phyloP scores from a whole-genome alignment of 2,113 vertebrate species.

The Oreotragus oreotragus region DNA sequence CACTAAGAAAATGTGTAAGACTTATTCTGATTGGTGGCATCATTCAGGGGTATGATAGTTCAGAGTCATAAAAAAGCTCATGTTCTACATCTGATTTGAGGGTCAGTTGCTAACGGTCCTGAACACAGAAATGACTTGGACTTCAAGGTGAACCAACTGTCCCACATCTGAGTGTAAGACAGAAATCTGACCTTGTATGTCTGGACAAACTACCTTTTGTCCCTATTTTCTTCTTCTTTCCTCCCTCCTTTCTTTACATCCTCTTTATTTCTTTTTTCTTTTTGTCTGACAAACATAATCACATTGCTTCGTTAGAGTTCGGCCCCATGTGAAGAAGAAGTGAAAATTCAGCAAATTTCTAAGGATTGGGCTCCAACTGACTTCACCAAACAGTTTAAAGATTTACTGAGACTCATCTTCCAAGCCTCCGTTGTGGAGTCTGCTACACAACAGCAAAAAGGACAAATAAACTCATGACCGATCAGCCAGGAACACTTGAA shows the following conservation, averaged over 20 bases:
- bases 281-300: neutral
- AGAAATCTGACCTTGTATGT: neutral
- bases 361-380: neutral
- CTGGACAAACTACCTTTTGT: neutral
- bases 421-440: slow-evolving; percentile 46
- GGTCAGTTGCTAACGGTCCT: neutral
- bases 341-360: slow-evolving; percentile 40
- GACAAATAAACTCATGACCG: slow-evolving; percentile 62
- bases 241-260: neutral
- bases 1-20: neutral
- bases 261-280: neutral
- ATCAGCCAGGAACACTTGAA: slow-evolving; percentile 51
- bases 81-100: slow-evolving; percentile 20
- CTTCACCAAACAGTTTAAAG: slow-evolving; percentile 71
- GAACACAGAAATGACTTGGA: neutral
- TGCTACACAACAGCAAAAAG: slow-evolving; percentile 55
- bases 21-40: neutral
- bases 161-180: neutral
- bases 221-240: neutral
- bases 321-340: slow-evolving; percentile 69
- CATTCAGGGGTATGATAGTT: slow-evolving; percentile 23
- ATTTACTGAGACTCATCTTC: slow-evolving; percentile 53
- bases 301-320: neutral
- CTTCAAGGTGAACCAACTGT: neutral
- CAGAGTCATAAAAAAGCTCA: neutral